Evolutionary conservation across 37 sponge, comb jelly and placozoan genomes (phyloP).

Genomic region (Mnemiopsis leidyi): DNA sequence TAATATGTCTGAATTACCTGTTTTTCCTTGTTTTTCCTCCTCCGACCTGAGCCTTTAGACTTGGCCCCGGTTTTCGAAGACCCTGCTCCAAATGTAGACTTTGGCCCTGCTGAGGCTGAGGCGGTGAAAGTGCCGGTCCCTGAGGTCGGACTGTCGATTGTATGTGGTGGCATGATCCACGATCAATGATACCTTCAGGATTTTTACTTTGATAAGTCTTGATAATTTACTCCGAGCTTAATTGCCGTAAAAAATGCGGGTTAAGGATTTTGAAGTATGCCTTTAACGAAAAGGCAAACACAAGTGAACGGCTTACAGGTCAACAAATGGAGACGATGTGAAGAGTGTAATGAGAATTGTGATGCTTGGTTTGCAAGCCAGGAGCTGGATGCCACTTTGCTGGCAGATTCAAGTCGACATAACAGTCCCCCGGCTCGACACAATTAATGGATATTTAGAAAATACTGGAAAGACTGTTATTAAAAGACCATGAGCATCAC

Average conservation of each 20-base stretch:
- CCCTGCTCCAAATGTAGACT: background rate
- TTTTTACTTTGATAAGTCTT: too few relatives aligned
- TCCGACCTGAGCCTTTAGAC: background rate
- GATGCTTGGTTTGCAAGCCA: background rate
- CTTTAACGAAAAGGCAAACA: background rate
- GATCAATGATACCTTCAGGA: too few relatives aligned
- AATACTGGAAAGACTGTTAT: too few relatives aligned
- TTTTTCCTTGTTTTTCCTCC: background rate
- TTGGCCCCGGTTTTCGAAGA: background rate
- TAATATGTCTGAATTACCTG: too few relatives aligned
- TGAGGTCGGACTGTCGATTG: constrained; percentile 6
- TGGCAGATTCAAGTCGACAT: too few relatives aligned
- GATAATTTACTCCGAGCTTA: too few relatives aligned
- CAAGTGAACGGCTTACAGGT: background rate
- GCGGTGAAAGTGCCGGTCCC: background rate
- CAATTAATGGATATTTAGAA: too few relatives aligned
- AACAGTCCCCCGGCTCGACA: too few relatives aligned
- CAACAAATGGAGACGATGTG: background rate
- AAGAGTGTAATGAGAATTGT: background rate
- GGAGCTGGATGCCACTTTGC: background rate
- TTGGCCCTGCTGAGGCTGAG: background rate
- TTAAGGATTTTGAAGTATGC: too few relatives aligned
- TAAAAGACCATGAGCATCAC: too few relatives aligned
- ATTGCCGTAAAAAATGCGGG: too few relatives aligned
- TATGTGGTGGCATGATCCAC: background rate